Base-by-base conservation (phyloP, 2,113 vertebrate genomes). In the Mionectes macconnelli region DNA sequence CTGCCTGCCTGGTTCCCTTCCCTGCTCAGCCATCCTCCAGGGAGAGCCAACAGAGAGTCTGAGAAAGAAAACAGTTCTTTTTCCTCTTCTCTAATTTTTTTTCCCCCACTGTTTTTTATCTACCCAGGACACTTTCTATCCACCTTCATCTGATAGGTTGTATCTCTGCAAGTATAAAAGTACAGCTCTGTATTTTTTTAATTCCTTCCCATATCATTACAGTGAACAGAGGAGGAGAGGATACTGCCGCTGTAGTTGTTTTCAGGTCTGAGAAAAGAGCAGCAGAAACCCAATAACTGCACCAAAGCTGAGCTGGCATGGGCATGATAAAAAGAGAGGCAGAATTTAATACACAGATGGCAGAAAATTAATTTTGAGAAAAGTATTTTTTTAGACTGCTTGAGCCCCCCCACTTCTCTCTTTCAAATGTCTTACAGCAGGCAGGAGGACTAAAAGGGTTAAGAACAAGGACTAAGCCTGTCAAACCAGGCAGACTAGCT, bases 31-130 rank as follows among this genome's bases (percentile, higher is more conserved):
- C 23, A 52, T 18, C 16, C 45, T 18, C 16, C 45, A 17, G 5
- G 11, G 28, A 62, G 28, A 70, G 39, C 64, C 59, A 60, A 8
- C 7, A 31, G 0, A 3, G 14, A 47, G 15, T 15, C 8, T 0
- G 1, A 74, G 11, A 13, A 47, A 73, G 6, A 80, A 63, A 85
- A 67, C 0, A 17, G 5, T 22, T 2, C 4, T 27, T 82, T 50
- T 56, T 55, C 24, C 3, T 69, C 23, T 56, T 14, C 35, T 73
- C 35, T 68, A 39, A 79, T 27, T 15, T 4, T 8, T 24, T 35
- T 33, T 8, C 5, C 21, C 30, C 5, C 20, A 60, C 11, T 9
- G 3, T 44, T 53, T 77, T 74, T n/a, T 74, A 0, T 64, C 35
- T 88, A 27, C 14, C 9, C 14, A 19, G 31, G 8, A 9, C 15